Conservation (phyloP, 2,113 vertebrate species). For the Pollachius pollachius region DNA sequence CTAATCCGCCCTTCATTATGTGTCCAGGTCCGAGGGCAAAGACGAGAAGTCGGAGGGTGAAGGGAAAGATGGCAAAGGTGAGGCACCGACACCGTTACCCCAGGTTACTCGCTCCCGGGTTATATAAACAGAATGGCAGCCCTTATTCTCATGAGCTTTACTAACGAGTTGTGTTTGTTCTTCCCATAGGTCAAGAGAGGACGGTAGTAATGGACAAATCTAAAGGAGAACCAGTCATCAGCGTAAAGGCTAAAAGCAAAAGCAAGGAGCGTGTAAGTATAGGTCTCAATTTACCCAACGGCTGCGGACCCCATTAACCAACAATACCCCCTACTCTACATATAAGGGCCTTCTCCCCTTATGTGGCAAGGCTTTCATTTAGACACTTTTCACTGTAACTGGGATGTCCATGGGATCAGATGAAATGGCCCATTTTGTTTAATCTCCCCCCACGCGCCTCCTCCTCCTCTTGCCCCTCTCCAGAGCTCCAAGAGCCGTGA, state of each 20-base stretch:
- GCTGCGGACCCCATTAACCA: too few relatives aligned
- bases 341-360: too few relatives aligned
- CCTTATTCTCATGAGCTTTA: background rate
- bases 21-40: constrained; percentile 72
- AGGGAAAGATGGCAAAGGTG: constrained; percentile 80
- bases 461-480: background rate
- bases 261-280: constrained; percentile 75
- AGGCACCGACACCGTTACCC: background rate
- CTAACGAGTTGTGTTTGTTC: background rate
- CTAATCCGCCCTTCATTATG: constrained; percentile 3
- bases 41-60: constrained; percentile 84
- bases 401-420: too few relatives aligned
- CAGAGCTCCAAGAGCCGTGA: constrained; percentile 92
- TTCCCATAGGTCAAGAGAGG: constrained; percentile 77
- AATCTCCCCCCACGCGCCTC: background rate
- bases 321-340: too few relatives aligned
- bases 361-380: too few relatives aligned
- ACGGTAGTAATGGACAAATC: constrained; percentile 97
- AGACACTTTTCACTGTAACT: too few relatives aligned
- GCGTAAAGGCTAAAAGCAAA: constrained; percentile 87
- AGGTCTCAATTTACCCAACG: too few relatives aligned
- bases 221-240: constrained; percentile 96
- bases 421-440: background rate
- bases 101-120: too few relatives aligned
- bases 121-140: background rate